Evolutionary conservation across 2,888 invertebrate genomes (phyloP).

Genomic region (Euzetes globulus): DNA sequence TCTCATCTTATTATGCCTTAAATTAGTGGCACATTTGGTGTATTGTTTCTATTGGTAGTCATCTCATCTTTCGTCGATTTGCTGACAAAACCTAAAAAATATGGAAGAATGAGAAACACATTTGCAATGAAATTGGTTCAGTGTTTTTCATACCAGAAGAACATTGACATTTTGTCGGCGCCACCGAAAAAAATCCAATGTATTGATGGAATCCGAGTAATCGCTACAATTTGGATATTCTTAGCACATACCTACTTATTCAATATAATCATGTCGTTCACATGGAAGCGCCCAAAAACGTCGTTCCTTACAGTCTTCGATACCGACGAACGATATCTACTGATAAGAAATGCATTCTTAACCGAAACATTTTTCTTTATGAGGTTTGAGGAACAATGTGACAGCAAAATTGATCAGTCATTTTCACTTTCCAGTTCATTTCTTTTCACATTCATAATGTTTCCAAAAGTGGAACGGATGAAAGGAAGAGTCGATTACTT

Average conservation of each 20-base stretch:
- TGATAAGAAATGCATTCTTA: not conserved
- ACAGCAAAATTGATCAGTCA: too few relatives aligned
- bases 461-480: not conserved
- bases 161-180: not conserved
- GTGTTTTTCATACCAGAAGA: not conserved
- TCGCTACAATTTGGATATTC: not conserved
- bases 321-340: not conserved
- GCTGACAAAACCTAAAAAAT: not conserved
- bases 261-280: not conserved
- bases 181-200: not conserved
- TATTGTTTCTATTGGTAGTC: not conserved
- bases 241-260: not conserved
- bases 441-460: not conserved
- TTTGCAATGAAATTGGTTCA: not conserved
- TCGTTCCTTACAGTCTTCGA: not conserved
- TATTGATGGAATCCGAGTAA: not conserved
- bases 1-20: not conserved
- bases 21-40: not conserved
- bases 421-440: not conserved
- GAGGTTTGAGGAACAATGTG: too few relatives aligned
- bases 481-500: not conserved
- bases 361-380: not conserved
- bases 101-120: not conserved
- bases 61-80: not conserved
- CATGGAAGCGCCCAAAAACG: not conserved